phyloP scores from a whole-genome alignment of 2,113 vertebrate genomes.

The Butorides virescens region DNA sequence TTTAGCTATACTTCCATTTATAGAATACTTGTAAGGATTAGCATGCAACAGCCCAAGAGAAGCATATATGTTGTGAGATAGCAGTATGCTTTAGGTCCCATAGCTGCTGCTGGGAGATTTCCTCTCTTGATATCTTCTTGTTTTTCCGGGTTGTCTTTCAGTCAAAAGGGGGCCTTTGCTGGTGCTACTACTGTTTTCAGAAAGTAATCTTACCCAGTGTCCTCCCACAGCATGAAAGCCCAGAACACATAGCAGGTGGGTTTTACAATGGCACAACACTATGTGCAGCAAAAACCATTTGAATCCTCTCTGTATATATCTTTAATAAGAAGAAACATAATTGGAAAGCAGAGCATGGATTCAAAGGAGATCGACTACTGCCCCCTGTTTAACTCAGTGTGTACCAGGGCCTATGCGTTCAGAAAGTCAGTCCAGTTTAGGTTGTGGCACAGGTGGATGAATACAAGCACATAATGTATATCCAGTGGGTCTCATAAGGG shows the following conservation, averaged over 20 bases:
- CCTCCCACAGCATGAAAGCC: not conserved
- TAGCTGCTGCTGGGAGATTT: not conserved
- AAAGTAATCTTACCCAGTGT: not conserved
- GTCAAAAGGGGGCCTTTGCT: not conserved
- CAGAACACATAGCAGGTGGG: not conserved
- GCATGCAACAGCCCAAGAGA: not conserved
- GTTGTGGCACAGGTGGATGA: not conserved
- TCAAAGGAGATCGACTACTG: not conserved
- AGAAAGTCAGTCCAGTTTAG: not conserved
- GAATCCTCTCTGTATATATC: not conserved
- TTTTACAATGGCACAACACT: not conserved
- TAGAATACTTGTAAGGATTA: not conserved
- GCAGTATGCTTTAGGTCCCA: not conserved
- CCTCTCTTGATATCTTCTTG: not conserved
- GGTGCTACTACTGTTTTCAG: not conserved
- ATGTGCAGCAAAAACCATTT: not conserved
- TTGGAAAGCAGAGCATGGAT: not conserved
- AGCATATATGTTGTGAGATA: not conserved
- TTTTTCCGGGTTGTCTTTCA: not conserved
- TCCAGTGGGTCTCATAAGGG: not conserved
- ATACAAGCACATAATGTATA: not conserved
- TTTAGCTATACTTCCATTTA: not conserved
- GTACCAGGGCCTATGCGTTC: not conserved
- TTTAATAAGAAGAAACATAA: not conserved
- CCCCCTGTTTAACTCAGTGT: not conserved